Conservation (phyloP, 1,140 invertebrate genomes). For the Octopus sinensis region DNA sequence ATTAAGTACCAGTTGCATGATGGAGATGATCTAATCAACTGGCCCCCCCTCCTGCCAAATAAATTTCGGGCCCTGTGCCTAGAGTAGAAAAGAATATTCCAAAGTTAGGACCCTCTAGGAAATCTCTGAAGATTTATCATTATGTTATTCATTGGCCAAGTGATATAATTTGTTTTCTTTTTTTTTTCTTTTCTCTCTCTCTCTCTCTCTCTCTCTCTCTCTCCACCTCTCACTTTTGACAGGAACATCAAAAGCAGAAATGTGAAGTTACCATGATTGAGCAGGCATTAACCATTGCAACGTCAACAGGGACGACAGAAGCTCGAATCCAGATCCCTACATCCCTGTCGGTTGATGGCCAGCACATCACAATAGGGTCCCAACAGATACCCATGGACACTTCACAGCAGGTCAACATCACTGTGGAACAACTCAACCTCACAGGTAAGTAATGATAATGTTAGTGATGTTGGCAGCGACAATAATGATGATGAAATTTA, state of each 20-base stretch:
- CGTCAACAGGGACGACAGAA: slow-evolving; percentile 41
- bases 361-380: slow-evolving; percentile 20
- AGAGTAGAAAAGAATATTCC: too few relatives aligned
- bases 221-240: slow-evolving; percentile 15
- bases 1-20: too few relatives aligned
- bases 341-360: slow-evolving; percentile 13
- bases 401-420: slow-evolving; percentile 36
- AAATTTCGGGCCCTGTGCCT: too few relatives aligned
- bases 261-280: slow-evolving; percentile 54
- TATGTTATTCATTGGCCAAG: too few relatives aligned
- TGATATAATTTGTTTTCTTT: too few relatives aligned
- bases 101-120: too few relatives aligned
- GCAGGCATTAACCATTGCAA: slow-evolving; percentile 47
- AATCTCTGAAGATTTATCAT: too few relatives aligned
- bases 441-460: slow-evolving; percentile 25
- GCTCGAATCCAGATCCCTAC: slow-evolving; percentile 48
- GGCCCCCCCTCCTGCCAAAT: too few relatives aligned
- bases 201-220: not conserved
- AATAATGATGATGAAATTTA: too few relatives aligned
- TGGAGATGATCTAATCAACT: too few relatives aligned
- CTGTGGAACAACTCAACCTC: slow-evolving; percentile 35
- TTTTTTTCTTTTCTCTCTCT: too few relatives aligned
- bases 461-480: too few relatives aligned
- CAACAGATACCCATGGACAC: slow-evolving; percentile 35
- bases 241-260: slow-evolving; percentile 48